These are phyloP conservation scores for Henricia sp. DNA, from an alignment of 53 echinoderm and acorn worm species.

Conservation along the genomic window DNA sequence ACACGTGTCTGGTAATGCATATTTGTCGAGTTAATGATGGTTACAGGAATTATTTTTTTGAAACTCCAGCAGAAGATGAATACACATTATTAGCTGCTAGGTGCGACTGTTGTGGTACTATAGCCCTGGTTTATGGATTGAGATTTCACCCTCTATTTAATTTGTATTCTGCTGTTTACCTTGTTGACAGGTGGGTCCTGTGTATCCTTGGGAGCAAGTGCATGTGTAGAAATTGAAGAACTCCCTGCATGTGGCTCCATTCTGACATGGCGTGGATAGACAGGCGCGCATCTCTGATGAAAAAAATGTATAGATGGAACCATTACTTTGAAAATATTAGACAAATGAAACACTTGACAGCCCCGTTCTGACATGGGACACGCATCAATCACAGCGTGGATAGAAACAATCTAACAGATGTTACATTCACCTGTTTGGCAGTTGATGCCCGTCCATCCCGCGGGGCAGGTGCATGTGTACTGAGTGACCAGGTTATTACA, in stretches of 20 bases:
- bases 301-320: too few relatives aligned
- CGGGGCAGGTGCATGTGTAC: slow-evolving; percentile 60
- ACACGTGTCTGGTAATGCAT: too few relatives aligned
- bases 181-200: slow-evolving; percentile 62
- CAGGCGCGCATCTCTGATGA: too few relatives aligned
- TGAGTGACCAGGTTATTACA: slow-evolving; percentile 66
- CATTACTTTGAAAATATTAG: background rate
- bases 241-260: slow-evolving; percentile 70
- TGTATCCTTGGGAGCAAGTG: slow-evolving; percentile 51
- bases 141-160: too few relatives aligned
- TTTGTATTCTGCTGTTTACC: slow-evolving; percentile 2
- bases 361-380: too few relatives aligned
- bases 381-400: too few relatives aligned
- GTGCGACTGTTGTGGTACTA: background rate
- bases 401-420: too few relatives aligned
- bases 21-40: too few relatives aligned
- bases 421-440: slow-evolving; percentile 67
- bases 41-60: too few relatives aligned
- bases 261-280: slow-evolving; percentile 14
- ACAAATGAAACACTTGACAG: too few relatives aligned
- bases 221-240: slow-evolving; percentile 22
- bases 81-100: too few relatives aligned
- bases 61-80: too few relatives aligned
- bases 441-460: slow-evolving; percentile 69
- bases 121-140: background rate